Evolutionary conservation across 2,888 invertebrate species (phyloP).

Genomic region (Anaspis maculata): DNA sequence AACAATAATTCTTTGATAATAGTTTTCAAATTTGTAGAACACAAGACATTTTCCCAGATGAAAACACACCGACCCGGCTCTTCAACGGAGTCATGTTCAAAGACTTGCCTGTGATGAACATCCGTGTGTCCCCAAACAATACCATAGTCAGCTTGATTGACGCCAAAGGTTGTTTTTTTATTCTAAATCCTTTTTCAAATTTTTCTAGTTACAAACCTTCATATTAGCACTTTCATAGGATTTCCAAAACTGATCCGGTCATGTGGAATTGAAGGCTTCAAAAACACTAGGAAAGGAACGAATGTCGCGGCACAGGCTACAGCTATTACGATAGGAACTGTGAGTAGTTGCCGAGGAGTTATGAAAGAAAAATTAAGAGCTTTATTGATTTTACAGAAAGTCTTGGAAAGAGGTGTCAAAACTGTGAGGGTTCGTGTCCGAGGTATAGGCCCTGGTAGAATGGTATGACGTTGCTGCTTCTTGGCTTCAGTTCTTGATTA

Average conservation of each 20-base stretch:
- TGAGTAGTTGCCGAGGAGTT: constrained; percentile 36
- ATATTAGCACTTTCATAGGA: neutral
- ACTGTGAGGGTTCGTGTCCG: constrained; percentile 68
- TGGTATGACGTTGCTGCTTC: constrained; percentile 50
- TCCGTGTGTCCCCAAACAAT: constrained; percentile 79
- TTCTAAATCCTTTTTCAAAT: no score
- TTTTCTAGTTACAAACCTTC: no score
- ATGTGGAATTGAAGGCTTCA: constrained; percentile 90
- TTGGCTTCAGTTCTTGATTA: constrained; percentile 1
- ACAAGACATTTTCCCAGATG: constrained; percentile 64
- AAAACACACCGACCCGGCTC: constrained; percentile 58
- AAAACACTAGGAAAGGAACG: constrained; percentile 90
- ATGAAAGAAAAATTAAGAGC: neutral
- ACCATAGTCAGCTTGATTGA: constrained; percentile 75
- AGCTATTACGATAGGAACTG: constrained; percentile 69
- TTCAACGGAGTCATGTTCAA: constrained; percentile 71
- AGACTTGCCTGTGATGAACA: constrained; percentile 74
- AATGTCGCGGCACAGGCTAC: constrained; percentile 95
- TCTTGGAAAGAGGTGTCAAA: constrained; percentile 62
- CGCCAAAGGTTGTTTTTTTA: constrained; percentile 49
- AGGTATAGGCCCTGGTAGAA: constrained; percentile 83
- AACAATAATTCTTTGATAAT: neutral
- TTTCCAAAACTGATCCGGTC: constrained; percentile 55
- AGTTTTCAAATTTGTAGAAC: constrained; percentile 46
- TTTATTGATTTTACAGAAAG: constrained; percentile 51